Percentiles rank a stretch among this genome's conserved stretches.
These are phyloP conservation scores for Psittacula derbiana DNA, from an alignment of 2,797 vertebrate genomes.

Conservation along the genomic window DNA sequence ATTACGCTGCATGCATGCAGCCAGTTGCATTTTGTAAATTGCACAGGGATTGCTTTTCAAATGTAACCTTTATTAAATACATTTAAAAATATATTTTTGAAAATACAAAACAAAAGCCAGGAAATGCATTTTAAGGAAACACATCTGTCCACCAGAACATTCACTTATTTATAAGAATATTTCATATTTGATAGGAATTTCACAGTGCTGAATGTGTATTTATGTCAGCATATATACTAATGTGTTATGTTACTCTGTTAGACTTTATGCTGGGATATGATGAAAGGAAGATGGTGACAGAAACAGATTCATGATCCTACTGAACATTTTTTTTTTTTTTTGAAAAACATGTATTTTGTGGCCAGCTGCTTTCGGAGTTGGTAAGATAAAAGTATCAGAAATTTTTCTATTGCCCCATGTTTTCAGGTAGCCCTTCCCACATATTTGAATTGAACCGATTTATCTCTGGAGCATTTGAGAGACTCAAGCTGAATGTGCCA, in stretches of 20 bases:
- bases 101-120: background rate
- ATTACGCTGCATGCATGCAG: background rate
- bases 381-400: background rate
- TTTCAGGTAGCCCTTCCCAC: background rate
- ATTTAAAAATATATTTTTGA: background rate
- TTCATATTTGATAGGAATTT: constrained; percentile 36
- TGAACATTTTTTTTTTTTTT: constrained; percentile 43
- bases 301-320: background rate
- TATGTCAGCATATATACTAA: background rate
- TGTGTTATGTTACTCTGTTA: constrained; percentile 10
- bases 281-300: constrained; percentile 47
- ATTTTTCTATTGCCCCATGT: background rate
- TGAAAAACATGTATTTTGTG: background rate
- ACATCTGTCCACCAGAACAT: background rate
- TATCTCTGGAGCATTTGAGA: background rate
- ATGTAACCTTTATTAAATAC: background rate
- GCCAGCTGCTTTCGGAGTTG: background rate
- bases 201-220: background rate
- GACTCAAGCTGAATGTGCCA: background rate
- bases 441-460: rapidly evolving
- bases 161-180: constrained; percentile 21
- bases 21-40: background rate
- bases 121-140: constrained; percentile 20
- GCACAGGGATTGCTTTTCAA: background rate
- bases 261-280: constrained; percentile 49